phyloP scores from a whole-genome alignment of 2,888 invertebrate genomes.

The Parapristionchus giblindavisi region DNA sequence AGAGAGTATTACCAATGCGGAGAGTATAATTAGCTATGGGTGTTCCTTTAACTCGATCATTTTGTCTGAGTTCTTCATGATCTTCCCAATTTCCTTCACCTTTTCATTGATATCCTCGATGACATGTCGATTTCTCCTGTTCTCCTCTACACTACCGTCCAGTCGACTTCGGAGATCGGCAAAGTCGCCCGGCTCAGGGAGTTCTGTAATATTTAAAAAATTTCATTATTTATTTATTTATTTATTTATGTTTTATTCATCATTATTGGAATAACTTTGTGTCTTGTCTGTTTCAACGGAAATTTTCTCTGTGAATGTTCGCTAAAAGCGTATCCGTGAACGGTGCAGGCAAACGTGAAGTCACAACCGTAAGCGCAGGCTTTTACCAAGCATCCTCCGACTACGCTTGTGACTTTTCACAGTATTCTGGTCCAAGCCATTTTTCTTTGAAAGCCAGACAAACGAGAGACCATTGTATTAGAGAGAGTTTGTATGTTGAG shows the following conservation, averaged over 20 bases:
- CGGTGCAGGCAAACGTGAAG: background rate
- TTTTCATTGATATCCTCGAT: slow-evolving; percentile 34
- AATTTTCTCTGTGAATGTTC: background rate
- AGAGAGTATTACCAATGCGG: no score
- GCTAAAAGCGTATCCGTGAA: background rate
- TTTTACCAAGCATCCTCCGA: no score
- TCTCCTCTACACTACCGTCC: slow-evolving; percentile 35
- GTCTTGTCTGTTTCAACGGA: background rate
- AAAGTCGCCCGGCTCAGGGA: slow-evolving; percentile 14
- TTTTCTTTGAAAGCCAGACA: no score
- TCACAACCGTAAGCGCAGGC: no score
- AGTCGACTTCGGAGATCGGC: slow-evolving; percentile 21
- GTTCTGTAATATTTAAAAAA: background rate
- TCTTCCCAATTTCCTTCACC: background rate
- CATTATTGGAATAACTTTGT: background rate
- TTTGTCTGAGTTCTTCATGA: no score
- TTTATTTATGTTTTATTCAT: background rate
- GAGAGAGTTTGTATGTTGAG: no score
- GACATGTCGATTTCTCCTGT: slow-evolving; percentile 33
- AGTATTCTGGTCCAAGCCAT: no score
- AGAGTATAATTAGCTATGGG: no score
- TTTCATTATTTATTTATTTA: background rate
- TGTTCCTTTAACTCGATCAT: no score
- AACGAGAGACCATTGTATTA: no score
- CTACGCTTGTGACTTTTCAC: no score